Conservation (phyloP, 23 tunicate genomes). For the Ciona savignyi region DNA sequence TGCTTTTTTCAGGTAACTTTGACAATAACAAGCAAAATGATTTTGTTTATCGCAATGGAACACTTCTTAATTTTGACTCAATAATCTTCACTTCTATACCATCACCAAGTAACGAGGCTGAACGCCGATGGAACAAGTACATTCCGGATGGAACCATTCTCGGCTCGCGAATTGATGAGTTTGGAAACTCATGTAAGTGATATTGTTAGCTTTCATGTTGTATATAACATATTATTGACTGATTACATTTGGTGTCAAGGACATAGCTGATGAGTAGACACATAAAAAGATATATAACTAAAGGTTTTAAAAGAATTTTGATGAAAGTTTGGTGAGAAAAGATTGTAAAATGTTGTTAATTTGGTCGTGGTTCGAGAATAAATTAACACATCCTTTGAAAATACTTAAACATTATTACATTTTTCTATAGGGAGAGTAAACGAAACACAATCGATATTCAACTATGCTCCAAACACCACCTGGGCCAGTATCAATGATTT, state of each 20-base stretch:
- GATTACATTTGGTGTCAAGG: no score
- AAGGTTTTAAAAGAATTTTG: no score
- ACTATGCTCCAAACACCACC: slow-evolving; percentile 14
- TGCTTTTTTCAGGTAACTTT: not conserved
- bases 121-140: slow-evolving; percentile 58
- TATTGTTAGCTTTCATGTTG: no score
- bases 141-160: slow-evolving; percentile 42
- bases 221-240: no score
- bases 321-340: no score
- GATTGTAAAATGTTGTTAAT: no score
- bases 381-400: no score
- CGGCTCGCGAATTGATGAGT: slow-evolving; percentile 17
- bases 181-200: slow-evolving; percentile 83
- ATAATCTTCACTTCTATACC: slow-evolving; percentile 17
- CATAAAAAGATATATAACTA: no score
- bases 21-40: slow-evolving; percentile 27
- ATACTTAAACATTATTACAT: no score
- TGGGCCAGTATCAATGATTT: slow-evolving; percentile 28
- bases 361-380: no score
- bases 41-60: slow-evolving; percentile 56
- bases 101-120: slow-evolving; percentile 7
- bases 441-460: slow-evolving; percentile 37
- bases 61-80: slow-evolving; percentile 12
- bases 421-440: slow-evolving; percentile 38
- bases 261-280: no score